Conservation (phyloP, 2,888 invertebrate species). For the Sepiola atlantica region DNA sequence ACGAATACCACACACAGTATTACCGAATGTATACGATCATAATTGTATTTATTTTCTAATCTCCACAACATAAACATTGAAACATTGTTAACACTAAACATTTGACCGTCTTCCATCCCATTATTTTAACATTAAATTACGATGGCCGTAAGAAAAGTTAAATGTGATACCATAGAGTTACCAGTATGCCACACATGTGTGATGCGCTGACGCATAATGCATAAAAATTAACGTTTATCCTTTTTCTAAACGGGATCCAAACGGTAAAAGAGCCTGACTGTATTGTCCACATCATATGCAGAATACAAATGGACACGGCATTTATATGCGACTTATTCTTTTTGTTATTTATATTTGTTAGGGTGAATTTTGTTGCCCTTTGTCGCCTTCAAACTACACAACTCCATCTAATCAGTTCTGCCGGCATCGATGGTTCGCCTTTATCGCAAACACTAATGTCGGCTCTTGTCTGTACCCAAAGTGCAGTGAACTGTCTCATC, state of each 20-base stretch:
- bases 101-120: no score
- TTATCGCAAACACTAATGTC: neutral
- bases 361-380: neutral
- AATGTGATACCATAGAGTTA: neutral
- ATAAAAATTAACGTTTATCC: neutral
- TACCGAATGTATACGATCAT: no score
- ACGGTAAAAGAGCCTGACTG: neutral
- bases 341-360: neutral
- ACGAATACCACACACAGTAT: no score
- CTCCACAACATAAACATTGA: no score
- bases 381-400: neutral
- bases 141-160: no score
- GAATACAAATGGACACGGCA: neutral
- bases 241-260: neutral
- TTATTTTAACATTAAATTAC: no score
- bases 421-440: neutral
- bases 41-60: no score
- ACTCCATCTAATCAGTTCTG: neutral
- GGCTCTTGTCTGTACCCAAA: neutral
- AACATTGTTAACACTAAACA: no score
- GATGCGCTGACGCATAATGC: neutral
- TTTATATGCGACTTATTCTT: neutral
- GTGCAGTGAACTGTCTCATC: neutral
- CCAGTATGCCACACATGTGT: neutral
- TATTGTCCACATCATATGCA: neutral